Base-by-base conservation (phyloP, 2,888 invertebrate species). In the Phortica magna region DNA sequence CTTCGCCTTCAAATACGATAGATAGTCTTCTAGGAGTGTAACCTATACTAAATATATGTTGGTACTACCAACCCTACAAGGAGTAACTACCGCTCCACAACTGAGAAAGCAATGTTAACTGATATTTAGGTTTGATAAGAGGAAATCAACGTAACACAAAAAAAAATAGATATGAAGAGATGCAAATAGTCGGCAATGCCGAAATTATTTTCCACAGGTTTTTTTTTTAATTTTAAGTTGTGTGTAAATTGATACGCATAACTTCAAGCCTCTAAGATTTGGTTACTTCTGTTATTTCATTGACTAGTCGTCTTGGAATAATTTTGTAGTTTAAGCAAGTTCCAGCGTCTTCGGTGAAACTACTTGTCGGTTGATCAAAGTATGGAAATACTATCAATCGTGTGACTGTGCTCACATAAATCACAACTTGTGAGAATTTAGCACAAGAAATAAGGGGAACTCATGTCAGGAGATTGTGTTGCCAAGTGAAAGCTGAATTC, bases 171-270 rank as follows among this genome's bases (percentile, higher is more conserved):
- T 4, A 31, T 31, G 31, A 31, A 31, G 31, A 31, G 31, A 31
- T 31, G 1, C 31, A 31, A 31, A 48, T 2, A 12, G 48, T 48
- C 14, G 48, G 9, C 14, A 14, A 9, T 2, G 48, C 14, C 14
- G 48, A 9, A 12, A 14, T 48, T 48, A 48, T 48, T 19, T 17
- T 59, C 2, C n/a, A 19, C n/a, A n/a, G n/a, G n/a, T n/a, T n/a
- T 59, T 57, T 2, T 59, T 59, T 59, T 59, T 61, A 7, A 22
- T 61, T 61, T 61, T 61, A 7, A 71, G 22, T 71, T 71, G 22
- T 55, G 70, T 71, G 70, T 53, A 71, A 71, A 71, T 53, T 71
- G 43, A 71, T 53, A 55, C 70, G 70, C 53, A 53, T 31, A 22
- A 53, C 70, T 55, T 71, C 53, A 53, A 71, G 53, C 55, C 14